Conservation (phyloP, 2,797 vertebrate genomes). For the Huso huso region DNA sequence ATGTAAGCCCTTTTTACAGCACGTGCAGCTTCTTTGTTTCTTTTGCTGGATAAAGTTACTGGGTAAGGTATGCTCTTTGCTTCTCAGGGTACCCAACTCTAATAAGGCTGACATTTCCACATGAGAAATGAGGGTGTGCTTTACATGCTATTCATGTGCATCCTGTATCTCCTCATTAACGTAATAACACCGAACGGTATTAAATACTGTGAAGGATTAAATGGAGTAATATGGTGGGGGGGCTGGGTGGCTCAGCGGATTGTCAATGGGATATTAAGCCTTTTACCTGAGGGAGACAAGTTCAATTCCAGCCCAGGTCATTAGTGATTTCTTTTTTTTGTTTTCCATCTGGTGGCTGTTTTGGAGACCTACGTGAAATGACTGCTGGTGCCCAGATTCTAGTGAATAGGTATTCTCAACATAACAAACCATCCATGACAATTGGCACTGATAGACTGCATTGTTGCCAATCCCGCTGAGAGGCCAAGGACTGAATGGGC, state of each 20-base stretch:
- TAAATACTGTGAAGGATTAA: constrained; percentile 11
- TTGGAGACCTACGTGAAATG: constrained; percentile 26
- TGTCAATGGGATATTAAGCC: background rate
- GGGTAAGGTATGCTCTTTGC: background rate
- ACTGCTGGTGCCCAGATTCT: constrained; percentile 26
- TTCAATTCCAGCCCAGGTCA: background rate
- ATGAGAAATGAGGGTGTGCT: background rate
- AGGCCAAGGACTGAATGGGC: constrained; percentile 31
- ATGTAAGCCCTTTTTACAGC: too few relatives aligned
- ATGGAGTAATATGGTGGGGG: constrained; percentile 4
- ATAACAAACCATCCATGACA: constrained; percentile 19
- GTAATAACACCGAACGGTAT: constrained; percentile 9
- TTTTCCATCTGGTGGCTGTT: constrained; percentile 15
- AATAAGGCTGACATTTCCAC: constrained; percentile 5
- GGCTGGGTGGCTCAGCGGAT: constrained; percentile 5
- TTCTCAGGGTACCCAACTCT: background rate
- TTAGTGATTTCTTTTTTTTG: constrained; percentile 7
- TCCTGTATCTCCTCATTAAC: constrained; percentile 16
- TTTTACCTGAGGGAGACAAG: constrained; percentile 6
- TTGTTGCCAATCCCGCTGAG: constrained; percentile 40
- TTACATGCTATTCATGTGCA: constrained; percentile 7
- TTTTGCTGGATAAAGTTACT: constrained; percentile 3
- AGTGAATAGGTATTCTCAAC: constrained; percentile 31
- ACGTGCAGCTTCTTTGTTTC: background rate
- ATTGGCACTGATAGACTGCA: constrained; percentile 34